phyloP scores from a whole-genome alignment of 53 echinoderm and acorn worm species.

The Holothuria scabra region DNA sequence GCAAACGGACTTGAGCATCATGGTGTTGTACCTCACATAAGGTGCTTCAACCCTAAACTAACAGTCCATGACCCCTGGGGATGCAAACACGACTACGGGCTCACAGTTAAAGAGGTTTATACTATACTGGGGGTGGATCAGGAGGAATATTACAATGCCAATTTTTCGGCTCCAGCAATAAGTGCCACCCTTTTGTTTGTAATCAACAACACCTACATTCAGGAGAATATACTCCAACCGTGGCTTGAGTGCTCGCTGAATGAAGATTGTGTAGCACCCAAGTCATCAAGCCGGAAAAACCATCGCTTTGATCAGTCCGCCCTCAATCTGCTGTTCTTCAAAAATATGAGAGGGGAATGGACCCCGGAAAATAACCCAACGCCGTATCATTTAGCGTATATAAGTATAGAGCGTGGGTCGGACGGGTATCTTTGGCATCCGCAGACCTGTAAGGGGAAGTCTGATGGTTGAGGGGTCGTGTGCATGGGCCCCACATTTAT shows the following conservation, averaged over 20 bases:
- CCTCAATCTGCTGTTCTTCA: background rate
- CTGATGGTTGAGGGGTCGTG: no score
- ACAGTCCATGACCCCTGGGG: background rate
- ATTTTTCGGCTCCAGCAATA: background rate
- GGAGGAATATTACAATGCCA: background rate
- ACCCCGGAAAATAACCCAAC: background rate
- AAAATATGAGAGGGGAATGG: background rate
- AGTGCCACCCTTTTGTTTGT: background rate
- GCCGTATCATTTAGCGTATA: background rate
- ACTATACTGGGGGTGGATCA: background rate
- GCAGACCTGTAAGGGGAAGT: no score
- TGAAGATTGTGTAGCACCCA: background rate
- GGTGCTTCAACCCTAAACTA: background rate
- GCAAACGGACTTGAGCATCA: no score
- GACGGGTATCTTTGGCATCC: no score
- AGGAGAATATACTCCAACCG: background rate
- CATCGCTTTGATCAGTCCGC: constrained; percentile 16
- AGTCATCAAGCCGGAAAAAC: background rate
- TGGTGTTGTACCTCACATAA: background rate
- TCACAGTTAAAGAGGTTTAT: constrained; percentile 2
- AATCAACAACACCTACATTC: background rate
- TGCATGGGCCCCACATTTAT: no score
- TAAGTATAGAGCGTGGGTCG: background rate
- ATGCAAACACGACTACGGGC: background rate
- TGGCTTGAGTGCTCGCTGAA: background rate